Base-by-base conservation (phyloP, 2,888 invertebrate genomes). In the Caenorhabditis becei region DNA sequence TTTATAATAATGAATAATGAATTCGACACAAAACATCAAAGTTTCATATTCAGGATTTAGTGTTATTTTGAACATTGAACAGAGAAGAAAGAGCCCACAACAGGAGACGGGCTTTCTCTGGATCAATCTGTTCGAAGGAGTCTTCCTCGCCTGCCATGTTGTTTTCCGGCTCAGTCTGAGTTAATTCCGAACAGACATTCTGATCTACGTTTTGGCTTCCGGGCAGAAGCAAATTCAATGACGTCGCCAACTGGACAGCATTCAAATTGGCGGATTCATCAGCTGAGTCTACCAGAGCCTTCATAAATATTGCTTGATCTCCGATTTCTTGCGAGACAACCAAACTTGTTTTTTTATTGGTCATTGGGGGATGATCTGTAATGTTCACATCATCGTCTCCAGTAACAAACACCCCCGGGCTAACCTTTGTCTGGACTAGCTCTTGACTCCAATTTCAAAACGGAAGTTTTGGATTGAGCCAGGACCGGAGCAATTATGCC, bases 51-150 rank as follows among this genome's bases (percentile, higher is more conserved):
- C n/a, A 47, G 4, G 47, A 3, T 3, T n/a, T 47, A 5, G n/a
- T 18, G 24, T 66, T 49, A 53, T 49, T 47, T 23, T 61, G 75
- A 41, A 61, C 53, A 37, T 11, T 75, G 32, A 75, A 75, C 14
- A 75, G 20, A 10, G 59, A 41, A 3, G 75, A 75, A 1, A 75
- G 37, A 1, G 75, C 66, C n/a, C 66, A 41, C 53, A 75, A 53
- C 16, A 66, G 20, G 3, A 75, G 32, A 14, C 59, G 51, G 0
- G 75, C 53, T n/a, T 66, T 67, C 23, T 75, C 75, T 1, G 61
- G 2, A 54, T 37, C 62, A 4, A 71, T 7, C 20, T 62, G 62
- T 16, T 61, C 61, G 14, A 23, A 14, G 2, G 16, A 11, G 1
- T 59, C 59, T n/a, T 32, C 1, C n/a, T 35, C 49, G 1, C 28